A percentile compares a stretch with the other conserved stretches of the same genome.
These are phyloP conservation scores for Tyrannus savana DNA, from an alignment of 2,113 vertebrate genomes.

Conservation along the genomic window DNA sequence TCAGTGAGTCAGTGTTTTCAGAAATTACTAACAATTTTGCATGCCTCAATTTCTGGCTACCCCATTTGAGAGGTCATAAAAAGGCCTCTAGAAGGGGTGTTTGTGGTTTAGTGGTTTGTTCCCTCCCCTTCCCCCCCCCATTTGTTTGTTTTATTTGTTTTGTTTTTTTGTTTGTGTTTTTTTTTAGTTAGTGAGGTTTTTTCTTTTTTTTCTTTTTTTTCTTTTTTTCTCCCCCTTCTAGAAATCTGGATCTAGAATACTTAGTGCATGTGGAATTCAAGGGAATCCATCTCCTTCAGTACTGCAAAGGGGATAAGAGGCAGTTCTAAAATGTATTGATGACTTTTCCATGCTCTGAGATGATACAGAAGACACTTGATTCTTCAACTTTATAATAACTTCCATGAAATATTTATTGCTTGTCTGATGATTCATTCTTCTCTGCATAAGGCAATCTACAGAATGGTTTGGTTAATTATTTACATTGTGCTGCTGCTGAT, in stretches of 20 bases:
- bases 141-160: not conserved
- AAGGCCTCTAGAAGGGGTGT: not conserved
- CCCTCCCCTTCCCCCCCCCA: too few relatives aligned
- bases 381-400: conserved; percentile 39
- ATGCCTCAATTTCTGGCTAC: not conserved
- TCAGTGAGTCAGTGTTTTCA: not conserved
- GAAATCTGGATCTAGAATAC: not conserved
- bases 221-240: not conserved
- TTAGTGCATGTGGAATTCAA: not conserved
- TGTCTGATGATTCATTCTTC: conserved; percentile 61
- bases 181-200: too few relatives aligned
- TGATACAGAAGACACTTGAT: conserved; percentile 16
- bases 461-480: conserved; percentile 61
- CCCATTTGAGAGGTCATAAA: not conserved
- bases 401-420: conserved; percentile 61
- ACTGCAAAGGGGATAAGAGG: not conserved
- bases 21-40: not conserved
- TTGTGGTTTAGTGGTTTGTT: not conserved
- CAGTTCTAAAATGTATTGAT: not conserved
- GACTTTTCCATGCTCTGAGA: conserved; percentile 31
- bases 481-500: conserved; percentile 12
- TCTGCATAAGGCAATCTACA: conserved; percentile 41
- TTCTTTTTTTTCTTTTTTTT: too few relatives aligned
- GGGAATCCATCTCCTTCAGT: not conserved
- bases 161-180: not conserved